Evolutionary conservation across 2,888 invertebrate species (phyloP).

Genomic region (Erebia epiphron): DNA sequence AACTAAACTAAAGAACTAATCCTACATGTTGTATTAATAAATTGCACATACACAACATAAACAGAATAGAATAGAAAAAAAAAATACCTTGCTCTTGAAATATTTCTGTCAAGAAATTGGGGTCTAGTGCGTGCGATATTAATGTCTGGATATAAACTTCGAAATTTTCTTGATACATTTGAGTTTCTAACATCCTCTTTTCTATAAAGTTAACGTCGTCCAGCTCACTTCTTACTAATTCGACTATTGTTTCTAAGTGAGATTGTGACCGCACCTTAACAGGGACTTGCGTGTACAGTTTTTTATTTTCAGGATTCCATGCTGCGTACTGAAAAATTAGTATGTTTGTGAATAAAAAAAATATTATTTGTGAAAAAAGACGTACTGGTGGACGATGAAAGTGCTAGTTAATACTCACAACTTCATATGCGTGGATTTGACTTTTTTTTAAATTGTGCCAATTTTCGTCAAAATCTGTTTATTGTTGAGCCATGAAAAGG

Average conservation of each 20-base stretch:
- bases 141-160: conserved; percentile 96
- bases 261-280: conserved; percentile 89
- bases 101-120: conserved; percentile 94
- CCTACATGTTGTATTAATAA: no score
- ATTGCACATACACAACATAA: no score
- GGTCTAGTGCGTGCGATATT: conserved; percentile 94
- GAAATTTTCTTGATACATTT: conserved; percentile 92
- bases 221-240: conserved; percentile 89
- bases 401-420: no score
- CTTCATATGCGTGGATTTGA: no score
- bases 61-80: neutral
- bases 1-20: no score
- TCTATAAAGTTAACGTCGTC: conserved; percentile 89
- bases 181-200: conserved; percentile 88
- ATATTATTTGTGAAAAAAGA: no score
- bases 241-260: conserved; percentile 90
- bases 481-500: no score
- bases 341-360: neutral
- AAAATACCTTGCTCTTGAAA: conserved; percentile 92
- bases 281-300: conserved; percentile 90
- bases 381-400: no score
- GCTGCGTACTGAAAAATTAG: conserved; percentile 87
- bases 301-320: conserved; percentile 92
- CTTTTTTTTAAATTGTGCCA: no score
- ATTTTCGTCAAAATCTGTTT: no score